Base-by-base conservation (phyloP, 2,113 vertebrate genomes). In the Baryphthengus martii region DNA sequence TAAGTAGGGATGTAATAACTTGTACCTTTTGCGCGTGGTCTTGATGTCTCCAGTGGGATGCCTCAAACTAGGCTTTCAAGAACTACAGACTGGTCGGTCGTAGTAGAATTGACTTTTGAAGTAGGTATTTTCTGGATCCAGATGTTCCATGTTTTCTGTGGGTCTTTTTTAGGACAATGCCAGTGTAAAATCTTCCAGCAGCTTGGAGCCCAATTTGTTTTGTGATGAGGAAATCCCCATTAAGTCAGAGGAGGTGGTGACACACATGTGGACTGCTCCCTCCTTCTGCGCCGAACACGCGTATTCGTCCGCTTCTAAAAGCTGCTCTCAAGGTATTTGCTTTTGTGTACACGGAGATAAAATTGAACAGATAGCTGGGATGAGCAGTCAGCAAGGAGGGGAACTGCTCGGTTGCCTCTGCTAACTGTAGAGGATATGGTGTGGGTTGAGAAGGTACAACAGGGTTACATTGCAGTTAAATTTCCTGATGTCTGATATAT, bases 161-260 rank as follows among this genome's bases (percentile, higher is more conserved):
- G 44, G 31, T 95, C 59, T 97, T 80, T 97, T 97, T 44, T 94
- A 99, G 99, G 99, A 99, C 87, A 98, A 98, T 15, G 98, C 98
- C n/a, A 99, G 99, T 86, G 98, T 99, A 82, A 99, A 99, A 93
- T 99, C 99, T 5, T 99, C 98, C 28, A 98, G 98, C 93, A 98
- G 98, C 93, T 91, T 98, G 80, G 98, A 98, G 73, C 98, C 98
- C 21, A 98, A 99, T 94, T 98, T 99, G 55, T 99, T 99, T 93
- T 99, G 99, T 85, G 99, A 99, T 89, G 99, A 99, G 94, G 99
- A 99, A 97, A 99, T 99, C 67, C 99, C 99, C 4, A 99, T 99
- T 31, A 99, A 99, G 88, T 99, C 99, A 12, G 99, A 99, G 95
- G 99, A 99, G 95, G 99, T 99, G n/a, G 99, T 99, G 85, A 99